phyloP scores from a whole-genome alignment of 2,797 vertebrate genomes.

The Phoxinus dragarum region DNA sequence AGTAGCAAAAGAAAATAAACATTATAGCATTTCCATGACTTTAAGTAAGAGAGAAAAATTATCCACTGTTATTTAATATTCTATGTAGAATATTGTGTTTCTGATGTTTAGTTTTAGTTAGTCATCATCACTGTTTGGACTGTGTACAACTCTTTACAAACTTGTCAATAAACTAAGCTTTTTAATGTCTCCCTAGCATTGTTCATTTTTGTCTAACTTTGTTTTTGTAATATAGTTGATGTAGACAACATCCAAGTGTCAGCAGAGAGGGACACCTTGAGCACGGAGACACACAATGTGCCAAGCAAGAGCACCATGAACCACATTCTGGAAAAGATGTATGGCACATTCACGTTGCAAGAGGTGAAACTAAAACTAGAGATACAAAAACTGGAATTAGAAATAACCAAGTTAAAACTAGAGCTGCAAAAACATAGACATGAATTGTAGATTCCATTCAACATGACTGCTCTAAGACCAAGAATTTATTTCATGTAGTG shows the following conservation, averaged over 20 bases:
- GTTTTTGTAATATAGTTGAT: slow-evolving; percentile 1
- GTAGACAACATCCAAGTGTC: not conserved
- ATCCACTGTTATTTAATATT: no score
- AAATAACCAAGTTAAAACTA: slow-evolving; percentile 19
- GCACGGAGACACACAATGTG: not conserved
- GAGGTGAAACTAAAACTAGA: slow-evolving; percentile 31
- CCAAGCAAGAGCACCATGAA: not conserved
- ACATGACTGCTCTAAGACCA: not conserved
- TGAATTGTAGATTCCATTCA: not conserved
- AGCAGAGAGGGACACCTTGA: not conserved
- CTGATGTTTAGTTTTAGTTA: not conserved
- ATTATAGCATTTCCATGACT: no score
- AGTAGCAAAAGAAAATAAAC: no score
- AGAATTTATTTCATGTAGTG: not conserved
- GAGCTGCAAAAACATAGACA: slow-evolving; percentile 4
- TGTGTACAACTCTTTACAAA: not conserved
- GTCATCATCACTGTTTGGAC: not conserved
- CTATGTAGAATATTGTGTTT: not conserved
- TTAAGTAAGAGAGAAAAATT: no score
- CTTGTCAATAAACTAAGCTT: not conserved
- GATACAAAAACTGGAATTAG: slow-evolving; percentile 24
- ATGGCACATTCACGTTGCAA: not conserved
- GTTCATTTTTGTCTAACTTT: not conserved
- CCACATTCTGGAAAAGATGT: slow-evolving; percentile 12
- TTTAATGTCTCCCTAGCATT: not conserved